A percentile compares a stretch with the other conserved stretches of the same genome.
phyloP scores from a whole-genome alignment of 1,140 invertebrate genomes.

The Liolophura sinensis region DNA sequence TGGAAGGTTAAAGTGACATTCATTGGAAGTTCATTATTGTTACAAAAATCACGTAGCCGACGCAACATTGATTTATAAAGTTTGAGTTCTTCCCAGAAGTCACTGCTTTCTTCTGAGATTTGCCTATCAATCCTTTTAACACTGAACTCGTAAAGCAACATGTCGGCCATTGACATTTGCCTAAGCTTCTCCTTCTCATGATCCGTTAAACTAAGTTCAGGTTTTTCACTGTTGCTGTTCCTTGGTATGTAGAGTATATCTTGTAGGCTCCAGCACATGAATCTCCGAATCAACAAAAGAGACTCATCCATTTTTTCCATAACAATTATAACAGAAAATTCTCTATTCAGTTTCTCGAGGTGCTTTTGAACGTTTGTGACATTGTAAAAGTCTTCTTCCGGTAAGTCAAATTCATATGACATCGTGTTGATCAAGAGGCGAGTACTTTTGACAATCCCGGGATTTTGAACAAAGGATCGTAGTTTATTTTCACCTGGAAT shows the following conservation, averaged over 20 bases:
- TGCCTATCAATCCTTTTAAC: conserved; percentile 21
- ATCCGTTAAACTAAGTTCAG: conserved; percentile 20
- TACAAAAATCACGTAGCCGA: too few relatives aligned
- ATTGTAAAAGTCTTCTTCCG: conserved; percentile 19
- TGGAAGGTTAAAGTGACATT: too few relatives aligned
- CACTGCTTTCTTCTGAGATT: conserved; percentile 21
- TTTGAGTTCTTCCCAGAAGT: conserved; percentile 17
- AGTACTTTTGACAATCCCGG: conserved; percentile 3
- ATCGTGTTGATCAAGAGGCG: conserved; percentile 36
- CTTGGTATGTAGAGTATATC: conserved; percentile 46
- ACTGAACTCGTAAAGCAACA: conserved; percentile 37
- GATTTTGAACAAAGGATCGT: conserved; percentile 10
- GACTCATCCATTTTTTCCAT: conserved; percentile 50
- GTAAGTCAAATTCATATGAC: conserved; percentile 41
- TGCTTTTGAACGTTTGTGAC: conserved; percentile 19
- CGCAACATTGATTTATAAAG: too few relatives aligned
- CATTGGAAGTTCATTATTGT: too few relatives aligned
- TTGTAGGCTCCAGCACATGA: conserved; percentile 44
- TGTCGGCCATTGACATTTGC: conserved; percentile 32
- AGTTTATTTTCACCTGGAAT: background rate
- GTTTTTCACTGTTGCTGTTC: conserved; percentile 28
- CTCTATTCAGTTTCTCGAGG: conserved; percentile 31
- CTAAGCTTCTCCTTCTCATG: conserved; percentile 19
- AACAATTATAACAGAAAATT: conserved; percentile 42
- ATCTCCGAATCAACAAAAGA: conserved; percentile 36